Conservation (phyloP, 2,797 vertebrate species). For the Moxostoma hubbsi region DNA sequence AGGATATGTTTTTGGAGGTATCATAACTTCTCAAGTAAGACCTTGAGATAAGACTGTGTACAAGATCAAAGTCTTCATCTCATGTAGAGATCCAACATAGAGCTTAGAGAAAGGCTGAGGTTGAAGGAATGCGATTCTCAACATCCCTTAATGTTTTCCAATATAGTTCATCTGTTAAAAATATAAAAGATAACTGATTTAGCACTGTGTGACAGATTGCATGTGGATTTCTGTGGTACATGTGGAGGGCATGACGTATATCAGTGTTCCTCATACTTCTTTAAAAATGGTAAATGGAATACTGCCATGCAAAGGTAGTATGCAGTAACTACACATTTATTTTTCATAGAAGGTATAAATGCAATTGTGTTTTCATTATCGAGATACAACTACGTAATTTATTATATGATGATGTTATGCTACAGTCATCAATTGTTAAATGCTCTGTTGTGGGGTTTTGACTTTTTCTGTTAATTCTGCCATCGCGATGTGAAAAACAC, state of each 20-base stretch:
- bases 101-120: conserved; percentile 14
- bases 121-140: conserved; percentile 25
- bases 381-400: too few species aligned
- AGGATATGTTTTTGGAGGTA: conserved; percentile 7
- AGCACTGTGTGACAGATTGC: not conserved
- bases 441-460: too few species aligned
- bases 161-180: conserved; percentile 42
- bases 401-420: too few species aligned
- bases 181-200: not conserved
- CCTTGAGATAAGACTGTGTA: conserved; percentile 18
- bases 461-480: too few species aligned
- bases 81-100: conserved; percentile 24
- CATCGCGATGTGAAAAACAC: too few species aligned
- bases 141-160: conserved; percentile 36
- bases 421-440: too few species aligned
- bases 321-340: too few species aligned
- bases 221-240: not conserved
- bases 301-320: too few species aligned
- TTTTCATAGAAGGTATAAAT: too few species aligned
- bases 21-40: not conserved
- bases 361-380: too few species aligned
- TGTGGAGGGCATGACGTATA: not conserved
- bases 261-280: too few species aligned
- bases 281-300: too few species aligned
- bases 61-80: conserved; percentile 37